These are phyloP conservation scores for Tiaroga cobitis DNA, from an alignment of 2,797 vertebrate genomes.

Conservation along the genomic window DNA sequence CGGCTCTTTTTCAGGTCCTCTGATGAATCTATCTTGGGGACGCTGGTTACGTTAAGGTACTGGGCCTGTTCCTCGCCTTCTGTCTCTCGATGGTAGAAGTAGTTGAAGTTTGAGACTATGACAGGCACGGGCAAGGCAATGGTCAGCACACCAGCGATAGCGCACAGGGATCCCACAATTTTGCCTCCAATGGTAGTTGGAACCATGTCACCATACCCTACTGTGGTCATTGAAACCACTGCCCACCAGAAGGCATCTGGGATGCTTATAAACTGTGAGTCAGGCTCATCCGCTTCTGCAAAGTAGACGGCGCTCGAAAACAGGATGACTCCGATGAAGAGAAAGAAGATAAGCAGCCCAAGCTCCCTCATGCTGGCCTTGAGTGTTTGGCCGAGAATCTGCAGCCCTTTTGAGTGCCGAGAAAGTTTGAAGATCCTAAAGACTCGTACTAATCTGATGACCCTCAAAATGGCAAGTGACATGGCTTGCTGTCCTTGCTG, in stretches of 20 bases:
- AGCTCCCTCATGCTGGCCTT: conserved; percentile 97
- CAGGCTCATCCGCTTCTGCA: conserved; percentile 90
- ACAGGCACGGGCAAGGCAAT: conserved; percentile 90
- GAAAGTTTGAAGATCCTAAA: conserved; percentile 99
- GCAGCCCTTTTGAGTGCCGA: conserved; percentile 94
- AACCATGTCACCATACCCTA: conserved; percentile 91
- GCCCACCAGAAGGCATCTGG: conserved; percentile 93
- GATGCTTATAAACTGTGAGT: conserved; percentile 88
- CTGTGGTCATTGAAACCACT: conserved; percentile 91
- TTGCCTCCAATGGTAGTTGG: conserved; percentile 90
- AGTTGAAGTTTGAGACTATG: conserved; percentile 92
- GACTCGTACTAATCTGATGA: conserved; percentile 94
- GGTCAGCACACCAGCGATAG: conserved; percentile 88
- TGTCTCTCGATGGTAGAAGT: conserved; percentile 91
- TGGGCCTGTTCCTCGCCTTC: conserved; percentile 91
- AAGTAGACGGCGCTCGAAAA: conserved; percentile 99
- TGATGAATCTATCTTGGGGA: conserved; percentile 87
- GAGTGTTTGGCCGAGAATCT: conserved; percentile 96
- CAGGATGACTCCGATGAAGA: conserved; percentile 98
- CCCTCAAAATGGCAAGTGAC: conserved; percentile 96
- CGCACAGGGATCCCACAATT: conserved; percentile 90
- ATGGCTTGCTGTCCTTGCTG: conserved; percentile 97
- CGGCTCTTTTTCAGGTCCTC: conserved; percentile 91
- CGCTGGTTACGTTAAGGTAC: conserved; percentile 87
- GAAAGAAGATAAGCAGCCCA: conserved; percentile 96